Base-by-base conservation (phyloP, 2,797 vertebrate species). In the Catharus ustulatus region DNA sequence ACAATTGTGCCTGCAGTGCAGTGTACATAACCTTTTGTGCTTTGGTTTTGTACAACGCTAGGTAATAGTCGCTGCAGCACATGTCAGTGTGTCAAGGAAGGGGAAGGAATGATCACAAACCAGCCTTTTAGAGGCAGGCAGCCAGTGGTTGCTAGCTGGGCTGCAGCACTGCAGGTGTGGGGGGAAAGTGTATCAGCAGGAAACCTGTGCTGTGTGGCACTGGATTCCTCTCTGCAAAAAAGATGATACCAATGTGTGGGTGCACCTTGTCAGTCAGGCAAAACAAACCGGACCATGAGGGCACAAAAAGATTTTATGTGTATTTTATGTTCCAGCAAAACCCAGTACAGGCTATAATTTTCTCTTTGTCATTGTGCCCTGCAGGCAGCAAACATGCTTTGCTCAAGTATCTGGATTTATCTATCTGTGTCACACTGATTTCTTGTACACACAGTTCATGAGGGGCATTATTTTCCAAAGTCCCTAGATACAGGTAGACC, bases 331-430 rank as follows among this genome's bases (percentile, higher is more conserved):
- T 81, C 67, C 77, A 61, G 52, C 49, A 94, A 88, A 92, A 82
- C 63, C 62, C 89, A 79, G 36, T 43, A 79, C 49, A 84, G 52
- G 20, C 83, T 96, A 84, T 84, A 94, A 93, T 95, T 94, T 95
- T 94, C 83, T 84, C 68, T 59, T 91, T 94, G 83, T 87, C 89
- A 87, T 29, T 91, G 67, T 89, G 83, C 80, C 89, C 91, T 90
- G 49, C 62, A 94, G 94, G 91, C 85, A 87, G 48, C 45, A 91
- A 92, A 82, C 40, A 51, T 42, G 61, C 59, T 84, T 95, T 92
- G 59, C 83, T 88, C 73, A 84, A 94, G 46, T 90, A 64, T 74
- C 74, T 86, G 74, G 83, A 90, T 90, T 94, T 94, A 91, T 89
- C 69, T 85, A 30, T 81, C 66, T 85, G 87, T 84, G 87, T 84